These are phyloP conservation scores for Odontomachus brunneus DNA, from an alignment of 1,140 invertebrate genomes.

Conservation along the genomic window DNA sequence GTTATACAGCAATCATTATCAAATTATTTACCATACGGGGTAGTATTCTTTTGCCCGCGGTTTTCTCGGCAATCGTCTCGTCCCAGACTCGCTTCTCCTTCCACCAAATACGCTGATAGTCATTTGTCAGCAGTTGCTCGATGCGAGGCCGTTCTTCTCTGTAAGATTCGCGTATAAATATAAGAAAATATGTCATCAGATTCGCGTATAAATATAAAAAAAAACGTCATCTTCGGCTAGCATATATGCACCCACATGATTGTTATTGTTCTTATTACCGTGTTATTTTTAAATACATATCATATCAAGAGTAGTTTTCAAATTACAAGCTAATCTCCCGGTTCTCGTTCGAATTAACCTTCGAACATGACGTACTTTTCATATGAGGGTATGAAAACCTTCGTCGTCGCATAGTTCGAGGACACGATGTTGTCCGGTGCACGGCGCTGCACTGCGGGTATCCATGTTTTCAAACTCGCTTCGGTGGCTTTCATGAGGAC, in stretches of 20 bases:
- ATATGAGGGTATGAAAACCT: conserved; percentile 62
- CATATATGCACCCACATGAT: too few species aligned
- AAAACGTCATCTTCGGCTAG: too few species aligned
- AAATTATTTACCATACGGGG: conserved; percentile 34
- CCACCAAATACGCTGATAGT: conserved; percentile 78
- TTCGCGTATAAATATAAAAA: too few species aligned
- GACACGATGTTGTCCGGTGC: conserved; percentile 64
- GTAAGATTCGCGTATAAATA: background rate
- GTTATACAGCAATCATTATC: background rate
- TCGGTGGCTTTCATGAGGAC: conserved; percentile 36
- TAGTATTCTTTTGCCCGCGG: conserved; percentile 48
- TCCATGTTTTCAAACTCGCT: conserved; percentile 41
- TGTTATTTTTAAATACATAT: too few species aligned
- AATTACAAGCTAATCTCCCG: too few species aligned
- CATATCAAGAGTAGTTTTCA: background rate
- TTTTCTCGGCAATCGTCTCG: conserved; percentile 16
- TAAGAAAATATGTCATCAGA: too few species aligned
- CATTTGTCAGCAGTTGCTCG: conserved; percentile 72
- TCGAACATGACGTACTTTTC: conserved; percentile 58
- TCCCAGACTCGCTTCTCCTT: conserved; percentile 73
- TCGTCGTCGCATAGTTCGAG: conserved; percentile 38
- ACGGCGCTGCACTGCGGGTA: conserved; percentile 30
- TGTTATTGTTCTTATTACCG: too few species aligned
- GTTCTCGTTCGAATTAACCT: background rate
- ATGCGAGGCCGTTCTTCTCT: conserved; percentile 68